Evolutionary conservation across 2,113 vertebrate species (phyloP).

Genomic region (Tyto alba): DNA sequence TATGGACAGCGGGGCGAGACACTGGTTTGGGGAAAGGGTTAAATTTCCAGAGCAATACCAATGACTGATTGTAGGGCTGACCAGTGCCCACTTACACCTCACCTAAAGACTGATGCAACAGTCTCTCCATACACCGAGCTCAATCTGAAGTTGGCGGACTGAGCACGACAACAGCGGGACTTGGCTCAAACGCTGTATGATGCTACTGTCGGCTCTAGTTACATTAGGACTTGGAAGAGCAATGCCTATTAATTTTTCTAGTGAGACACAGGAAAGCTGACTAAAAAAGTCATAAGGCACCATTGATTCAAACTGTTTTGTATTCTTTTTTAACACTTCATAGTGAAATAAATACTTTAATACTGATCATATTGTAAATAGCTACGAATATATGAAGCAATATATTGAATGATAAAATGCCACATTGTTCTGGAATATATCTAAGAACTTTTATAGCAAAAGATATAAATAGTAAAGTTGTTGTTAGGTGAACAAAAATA

Average conservation of each 20-base stretch:
- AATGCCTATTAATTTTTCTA: conserved; percentile 9
- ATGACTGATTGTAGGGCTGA: background rate
- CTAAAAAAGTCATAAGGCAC: conserved; percentile 72
- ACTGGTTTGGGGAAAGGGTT: background rate
- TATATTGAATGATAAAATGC: conserved; percentile 67
- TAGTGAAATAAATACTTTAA: conserved; percentile 74
- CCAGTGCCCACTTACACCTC: background rate
- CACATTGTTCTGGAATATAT: conserved; percentile 59
- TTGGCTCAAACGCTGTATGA: background rate
- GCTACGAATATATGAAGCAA: conserved; percentile 63
- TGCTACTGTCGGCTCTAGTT: background rate
- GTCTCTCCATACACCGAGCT: background rate
- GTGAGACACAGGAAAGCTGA: conserved; percentile 41
- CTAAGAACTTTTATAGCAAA: conserved; percentile 23
- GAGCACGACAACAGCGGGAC: background rate
- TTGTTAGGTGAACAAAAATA: conserved; percentile 17
- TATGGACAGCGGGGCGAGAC: background rate
- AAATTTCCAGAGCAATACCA: background rate
- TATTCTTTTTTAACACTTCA: conserved; percentile 64
- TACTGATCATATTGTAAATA: conserved; percentile 67
- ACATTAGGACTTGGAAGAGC: conserved; percentile 15
- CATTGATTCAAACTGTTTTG: conserved; percentile 50
- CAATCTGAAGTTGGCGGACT: background rate
- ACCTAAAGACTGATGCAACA: background rate
- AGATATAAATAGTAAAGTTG: background rate